Conservation (phyloP, 2,888 invertebrate species). For the Habroteleia sp. region DNA sequence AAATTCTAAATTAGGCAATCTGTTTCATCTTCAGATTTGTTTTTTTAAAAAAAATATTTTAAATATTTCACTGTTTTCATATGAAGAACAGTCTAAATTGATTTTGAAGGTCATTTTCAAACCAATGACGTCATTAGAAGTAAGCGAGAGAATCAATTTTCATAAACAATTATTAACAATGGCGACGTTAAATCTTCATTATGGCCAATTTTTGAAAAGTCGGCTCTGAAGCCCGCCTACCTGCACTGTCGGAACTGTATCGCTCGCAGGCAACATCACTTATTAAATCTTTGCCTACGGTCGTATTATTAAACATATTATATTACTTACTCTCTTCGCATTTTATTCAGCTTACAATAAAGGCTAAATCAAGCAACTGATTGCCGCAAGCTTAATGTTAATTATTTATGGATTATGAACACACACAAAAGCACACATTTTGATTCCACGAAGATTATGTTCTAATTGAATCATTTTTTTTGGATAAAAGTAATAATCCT, state of each 20-base stretch:
- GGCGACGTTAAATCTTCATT: slow-evolving; percentile 52
- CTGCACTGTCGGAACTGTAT: slow-evolving; percentile 49
- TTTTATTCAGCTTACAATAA: slow-evolving; percentile 42
- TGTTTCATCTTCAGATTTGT: too few species aligned
- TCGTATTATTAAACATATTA: slow-evolving; percentile 58
- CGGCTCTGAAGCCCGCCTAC: slow-evolving; percentile 55
- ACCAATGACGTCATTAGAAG: slow-evolving; percentile 8
- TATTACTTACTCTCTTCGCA: slow-evolving; percentile 45
- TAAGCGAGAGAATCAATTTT: slow-evolving; percentile 8
- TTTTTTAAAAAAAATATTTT: too few species aligned
- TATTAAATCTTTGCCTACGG: slow-evolving; percentile 71
- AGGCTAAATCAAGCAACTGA: slow-evolving; percentile 44
- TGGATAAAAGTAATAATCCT: too few species aligned
- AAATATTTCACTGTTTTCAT: too few species aligned
- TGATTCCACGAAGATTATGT: slow-evolving; percentile 8
- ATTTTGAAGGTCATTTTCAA: too few species aligned
- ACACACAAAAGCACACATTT: slow-evolving; percentile 27
- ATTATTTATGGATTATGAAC: slow-evolving; percentile 51
- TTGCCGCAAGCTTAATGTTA: slow-evolving; percentile 30
- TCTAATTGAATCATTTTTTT: slow-evolving; percentile 3
- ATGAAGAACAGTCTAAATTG: too few species aligned
- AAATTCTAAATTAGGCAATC: too few species aligned
- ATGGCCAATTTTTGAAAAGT: slow-evolving; percentile 44
- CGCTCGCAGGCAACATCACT: slow-evolving; percentile 66
- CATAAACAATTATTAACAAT: slow-evolving; percentile 34